Evolutionary conservation across 2,797 vertebrate species (phyloP).

Genomic region (Aldrovandia affinis): DNA sequence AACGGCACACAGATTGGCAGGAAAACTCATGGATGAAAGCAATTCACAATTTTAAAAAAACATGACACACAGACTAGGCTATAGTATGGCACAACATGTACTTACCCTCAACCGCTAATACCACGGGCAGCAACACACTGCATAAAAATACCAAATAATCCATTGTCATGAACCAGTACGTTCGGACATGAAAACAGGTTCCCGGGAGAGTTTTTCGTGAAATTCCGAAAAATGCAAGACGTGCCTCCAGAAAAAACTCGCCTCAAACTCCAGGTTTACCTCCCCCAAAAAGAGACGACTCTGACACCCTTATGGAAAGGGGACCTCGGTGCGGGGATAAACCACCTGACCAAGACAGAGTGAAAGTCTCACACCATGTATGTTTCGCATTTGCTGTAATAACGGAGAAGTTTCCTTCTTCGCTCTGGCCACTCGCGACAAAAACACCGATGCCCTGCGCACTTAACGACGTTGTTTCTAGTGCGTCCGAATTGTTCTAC

Average conservation of each 20-base stretch:
- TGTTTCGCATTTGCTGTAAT: conserved; percentile 42
- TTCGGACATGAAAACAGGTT: conserved; percentile 74
- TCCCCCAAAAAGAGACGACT: conserved; percentile 45
- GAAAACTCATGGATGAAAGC: neutral
- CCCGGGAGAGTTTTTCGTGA: conserved; percentile 58
- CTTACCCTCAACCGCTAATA: conserved; percentile 80
- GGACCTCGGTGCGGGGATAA: conserved; percentile 50
- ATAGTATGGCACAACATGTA: conserved; percentile 29
- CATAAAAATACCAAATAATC: conserved; percentile 82
- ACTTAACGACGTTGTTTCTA: conserved; percentile 8
- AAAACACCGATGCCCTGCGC: conserved; percentile 19
- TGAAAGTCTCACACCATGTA: conserved; percentile 52
- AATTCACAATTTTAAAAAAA: neutral
- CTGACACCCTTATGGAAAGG: conserved; percentile 15
- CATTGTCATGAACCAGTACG: conserved; percentile 76
- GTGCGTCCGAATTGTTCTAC: conserved; percentile 18
- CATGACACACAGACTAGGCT: conserved; percentile 5
- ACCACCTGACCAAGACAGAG: conserved; percentile 37
- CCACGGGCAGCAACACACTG: conserved; percentile 73
- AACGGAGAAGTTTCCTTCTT: conserved; percentile 60
- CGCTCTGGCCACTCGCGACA: conserved; percentile 22
- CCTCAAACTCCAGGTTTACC: conserved; percentile 60
- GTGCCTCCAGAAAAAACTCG: conserved; percentile 58
- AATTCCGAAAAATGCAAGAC: conserved; percentile 63
- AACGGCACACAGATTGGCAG: neutral